phyloP scores from a whole-genome alignment of 2,797 vertebrate genomes.

The Eulemur rubriventer region DNA sequence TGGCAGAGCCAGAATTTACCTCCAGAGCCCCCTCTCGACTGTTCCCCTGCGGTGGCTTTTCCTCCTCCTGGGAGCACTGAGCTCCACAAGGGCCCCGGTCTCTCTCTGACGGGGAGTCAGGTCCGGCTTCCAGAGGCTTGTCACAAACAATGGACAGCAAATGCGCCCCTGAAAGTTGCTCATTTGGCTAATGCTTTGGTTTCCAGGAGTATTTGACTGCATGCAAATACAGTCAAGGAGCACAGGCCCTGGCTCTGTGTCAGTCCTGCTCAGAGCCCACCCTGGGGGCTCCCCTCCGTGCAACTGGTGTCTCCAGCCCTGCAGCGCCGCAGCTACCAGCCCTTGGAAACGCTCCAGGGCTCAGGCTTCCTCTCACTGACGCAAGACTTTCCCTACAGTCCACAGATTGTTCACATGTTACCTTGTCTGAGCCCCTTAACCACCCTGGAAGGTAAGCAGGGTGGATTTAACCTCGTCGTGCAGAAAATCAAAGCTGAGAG shows the following conservation, averaged over 20 bases:
- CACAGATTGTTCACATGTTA: neutral
- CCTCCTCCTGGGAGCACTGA: neutral
- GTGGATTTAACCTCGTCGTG: neutral
- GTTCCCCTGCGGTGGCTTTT: neutral
- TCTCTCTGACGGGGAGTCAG: neutral
- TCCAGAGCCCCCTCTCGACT: neutral
- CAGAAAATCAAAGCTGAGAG: neutral
- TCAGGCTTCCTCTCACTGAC: neutral
- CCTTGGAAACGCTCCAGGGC: neutral
- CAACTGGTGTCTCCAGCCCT: neutral
- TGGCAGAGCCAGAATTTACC: neutral
- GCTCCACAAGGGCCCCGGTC: neutral
- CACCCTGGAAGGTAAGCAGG: neutral
- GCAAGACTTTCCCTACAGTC: neutral
- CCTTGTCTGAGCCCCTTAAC: neutral
- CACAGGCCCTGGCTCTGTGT: neutral
- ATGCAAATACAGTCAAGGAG: neutral
- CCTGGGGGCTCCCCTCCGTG: neutral
- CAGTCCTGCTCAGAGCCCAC: neutral
- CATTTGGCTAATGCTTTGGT: neutral
- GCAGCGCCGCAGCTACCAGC: neutral
- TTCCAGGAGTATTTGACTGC: neutral
- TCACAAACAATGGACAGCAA: neutral
- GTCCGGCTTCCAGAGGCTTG: neutral
- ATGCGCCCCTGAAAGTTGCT: neutral